phyloP scores from a whole-genome alignment of 2,888 invertebrate species.

The Listrodromus nycthemerus region DNA sequence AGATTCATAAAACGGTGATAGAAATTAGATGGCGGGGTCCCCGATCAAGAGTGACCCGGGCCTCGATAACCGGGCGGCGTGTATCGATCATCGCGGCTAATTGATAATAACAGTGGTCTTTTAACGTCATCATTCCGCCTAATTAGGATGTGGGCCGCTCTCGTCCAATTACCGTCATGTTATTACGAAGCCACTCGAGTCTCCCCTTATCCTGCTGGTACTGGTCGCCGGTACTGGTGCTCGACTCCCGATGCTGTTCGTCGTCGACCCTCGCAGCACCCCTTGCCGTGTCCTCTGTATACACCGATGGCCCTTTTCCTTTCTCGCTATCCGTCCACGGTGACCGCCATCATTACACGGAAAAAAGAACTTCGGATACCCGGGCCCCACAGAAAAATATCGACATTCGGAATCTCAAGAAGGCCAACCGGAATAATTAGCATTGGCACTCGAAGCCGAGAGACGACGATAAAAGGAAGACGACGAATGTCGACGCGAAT shows the following conservation, averaged over 20 bases:
- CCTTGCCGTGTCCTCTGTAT: conserved; percentile 24
- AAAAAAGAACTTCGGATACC: conserved; percentile 27
- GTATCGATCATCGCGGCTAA: conserved; percentile 78
- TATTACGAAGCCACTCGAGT: conserved; percentile 78
- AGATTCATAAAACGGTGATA: not conserved
- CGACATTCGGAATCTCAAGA: conserved; percentile 33
- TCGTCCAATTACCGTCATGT: conserved; percentile 79
- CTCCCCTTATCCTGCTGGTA: conserved; percentile 72
- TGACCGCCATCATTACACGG: conserved; percentile 58
- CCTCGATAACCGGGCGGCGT: conserved; percentile 69
- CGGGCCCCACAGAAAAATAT: conserved; percentile 48
- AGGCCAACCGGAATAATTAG: conserved; percentile 32
- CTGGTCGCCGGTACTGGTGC: conserved; percentile 55
- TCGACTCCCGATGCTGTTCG: conserved; percentile 53
- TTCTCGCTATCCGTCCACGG: conserved; percentile 42
- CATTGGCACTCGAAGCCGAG: conserved; percentile 21
- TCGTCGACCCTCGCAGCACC: conserved; percentile 44
- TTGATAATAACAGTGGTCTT: conserved; percentile 81
- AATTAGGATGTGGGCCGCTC: conserved; percentile 80
- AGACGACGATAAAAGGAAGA: not conserved
- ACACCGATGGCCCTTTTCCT: conserved; percentile 40
- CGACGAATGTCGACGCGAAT: not conserved
- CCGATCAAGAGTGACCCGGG: conserved; percentile 48
- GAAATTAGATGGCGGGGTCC: conserved; percentile 17
- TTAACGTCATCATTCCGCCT: conserved; percentile 77